Percentiles rank a stretch among this genome's conserved stretches.
Conservation (phyloP, 2,888 invertebrate genomes). For the Zaprionus lineosus region DNA sequence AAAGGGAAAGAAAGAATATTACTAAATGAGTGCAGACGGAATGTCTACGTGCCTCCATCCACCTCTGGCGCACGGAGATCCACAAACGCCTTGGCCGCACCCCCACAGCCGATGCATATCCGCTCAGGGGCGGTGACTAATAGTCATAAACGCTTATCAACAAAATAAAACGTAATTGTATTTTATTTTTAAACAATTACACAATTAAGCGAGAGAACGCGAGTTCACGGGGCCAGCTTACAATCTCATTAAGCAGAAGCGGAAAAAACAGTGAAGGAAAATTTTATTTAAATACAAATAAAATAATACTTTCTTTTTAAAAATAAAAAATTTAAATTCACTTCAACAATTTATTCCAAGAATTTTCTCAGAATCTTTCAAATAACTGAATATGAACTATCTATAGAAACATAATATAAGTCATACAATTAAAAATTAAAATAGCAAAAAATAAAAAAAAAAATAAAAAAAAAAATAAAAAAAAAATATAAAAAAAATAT, state of each 20-base stretch:
- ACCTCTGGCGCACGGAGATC: not conserved
- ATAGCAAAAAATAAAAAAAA: too few species aligned
- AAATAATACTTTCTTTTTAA: not conserved
- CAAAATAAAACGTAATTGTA: constrained; percentile 40
- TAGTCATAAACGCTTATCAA: constrained; percentile 61
- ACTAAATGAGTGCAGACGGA: constrained; percentile 46
- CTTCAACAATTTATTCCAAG: too few species aligned
- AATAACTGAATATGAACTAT: too few species aligned
- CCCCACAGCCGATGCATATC: not conserved
- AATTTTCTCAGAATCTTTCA: too few species aligned
- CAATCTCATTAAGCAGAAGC: constrained; percentile 2
- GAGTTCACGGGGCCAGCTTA: constrained; percentile 12
- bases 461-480: too few species aligned
- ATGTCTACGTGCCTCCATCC: constrained; percentile 50
- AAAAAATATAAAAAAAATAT: too few species aligned
- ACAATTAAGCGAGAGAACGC: constrained; percentile 32
- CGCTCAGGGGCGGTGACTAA: constrained; percentile 5
- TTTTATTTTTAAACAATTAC: constrained; percentile 67
- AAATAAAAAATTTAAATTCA: too few species aligned
- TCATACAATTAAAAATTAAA: too few species aligned
- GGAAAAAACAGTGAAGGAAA: not conserved
- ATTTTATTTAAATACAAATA: not conserved
- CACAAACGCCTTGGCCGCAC: not conserved
- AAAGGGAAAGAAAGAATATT: too few species aligned
- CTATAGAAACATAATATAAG: too few species aligned